These are phyloP conservation scores for Xenentodon cancila DNA, from an alignment of 2,797 vertebrate species.

Conservation along the genomic window DNA sequence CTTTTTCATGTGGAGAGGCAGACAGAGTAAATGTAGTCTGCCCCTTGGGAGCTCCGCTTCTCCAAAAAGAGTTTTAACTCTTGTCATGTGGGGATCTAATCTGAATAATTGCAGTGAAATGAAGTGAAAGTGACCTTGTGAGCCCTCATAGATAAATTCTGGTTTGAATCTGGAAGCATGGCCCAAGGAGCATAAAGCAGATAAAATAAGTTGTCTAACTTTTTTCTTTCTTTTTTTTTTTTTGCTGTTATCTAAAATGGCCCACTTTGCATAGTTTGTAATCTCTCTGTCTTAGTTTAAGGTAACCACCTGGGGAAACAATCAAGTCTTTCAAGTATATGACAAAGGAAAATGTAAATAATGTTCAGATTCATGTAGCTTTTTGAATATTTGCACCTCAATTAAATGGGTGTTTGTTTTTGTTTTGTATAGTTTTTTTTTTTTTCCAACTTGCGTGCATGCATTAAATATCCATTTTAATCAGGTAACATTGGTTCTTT, in stretches of 20 bases:
- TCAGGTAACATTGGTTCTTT: too few relatives aligned
- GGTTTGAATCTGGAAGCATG: slow-evolving; percentile 16
- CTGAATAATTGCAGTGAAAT: slow-evolving; percentile 44
- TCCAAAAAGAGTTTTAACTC: slow-evolving; percentile 8
- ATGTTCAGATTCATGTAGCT: too few relatives aligned
- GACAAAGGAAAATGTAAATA: too few relatives aligned
- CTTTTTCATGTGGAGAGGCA: slow-evolving; percentile 15
- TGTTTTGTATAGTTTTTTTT: too few relatives aligned
- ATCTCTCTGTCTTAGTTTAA: too few relatives aligned
- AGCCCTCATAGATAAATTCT: slow-evolving; percentile 7
- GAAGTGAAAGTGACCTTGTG: slow-evolving; percentile 39
- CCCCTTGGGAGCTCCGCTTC: slow-evolving; percentile 5
- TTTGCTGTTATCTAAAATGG: slow-evolving; percentile 27
- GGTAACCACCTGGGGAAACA: too few relatives aligned
- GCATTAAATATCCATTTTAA: too few relatives aligned
- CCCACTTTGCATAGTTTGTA: slow-evolving; percentile 4
- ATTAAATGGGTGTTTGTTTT: too few relatives aligned
- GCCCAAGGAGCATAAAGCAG: slow-evolving; percentile 22
- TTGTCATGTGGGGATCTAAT: slow-evolving; percentile 38
- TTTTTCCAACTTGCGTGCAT: too few relatives aligned
- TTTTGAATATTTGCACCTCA: too few relatives aligned
- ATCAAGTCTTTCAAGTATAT: too few relatives aligned
- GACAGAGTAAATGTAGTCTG: slow-evolving; percentile 21
- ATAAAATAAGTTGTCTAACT: slow-evolving; percentile 23
- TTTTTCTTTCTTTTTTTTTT: not conserved